A percentile compares a stretch with the other conserved stretches of the same genome.
These are phyloP conservation scores for Andrena chrysosceles DNA, from an alignment of 2,888 invertebrate genomes.

Conservation along the genomic window DNA sequence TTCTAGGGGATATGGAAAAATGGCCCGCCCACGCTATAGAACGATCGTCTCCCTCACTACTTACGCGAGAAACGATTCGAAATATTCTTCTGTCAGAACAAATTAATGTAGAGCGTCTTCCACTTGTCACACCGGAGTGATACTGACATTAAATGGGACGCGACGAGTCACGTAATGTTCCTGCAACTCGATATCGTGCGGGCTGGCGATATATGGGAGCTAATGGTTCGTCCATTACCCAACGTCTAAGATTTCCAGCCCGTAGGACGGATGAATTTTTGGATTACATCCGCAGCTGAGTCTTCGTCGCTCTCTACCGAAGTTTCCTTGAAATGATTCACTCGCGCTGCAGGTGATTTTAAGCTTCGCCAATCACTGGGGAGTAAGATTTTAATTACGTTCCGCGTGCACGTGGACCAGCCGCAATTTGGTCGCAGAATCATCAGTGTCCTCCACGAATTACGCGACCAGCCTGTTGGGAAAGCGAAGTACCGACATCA, in stretches of 20 bases:
- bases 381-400: background rate
- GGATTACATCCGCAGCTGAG: slow-evolving; percentile 53
- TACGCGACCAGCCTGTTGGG: slow-evolving; percentile 27
- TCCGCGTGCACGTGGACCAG: background rate
- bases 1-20: background rate
- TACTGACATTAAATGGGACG: slow-evolving; percentile 68
- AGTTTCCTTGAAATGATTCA: slow-evolving; percentile 4
- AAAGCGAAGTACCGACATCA: slow-evolving; percentile 61
- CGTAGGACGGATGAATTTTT: slow-evolving; percentile 60
- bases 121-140: slow-evolving; percentile 55
- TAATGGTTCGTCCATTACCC: slow-evolving; percentile 75
- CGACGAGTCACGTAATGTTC: slow-evolving; percentile 67
- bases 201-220: slow-evolving; percentile 57
- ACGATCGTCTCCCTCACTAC: background rate
- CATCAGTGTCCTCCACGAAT: background rate
- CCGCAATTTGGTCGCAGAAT: background rate
- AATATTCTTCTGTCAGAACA: slow-evolving; percentile 22
- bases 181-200: slow-evolving; percentile 72
- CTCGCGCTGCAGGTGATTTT: background rate
- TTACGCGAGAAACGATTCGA: slow-evolving; percentile 34
- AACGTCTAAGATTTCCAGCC: slow-evolving; percentile 67
- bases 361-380: background rate
- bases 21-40: background rate
- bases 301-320: background rate
- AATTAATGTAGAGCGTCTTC: slow-evolving; percentile 45